Conservation (phyloP, 2,888 invertebrate species). For the Ctenicera cuprea region DNA sequence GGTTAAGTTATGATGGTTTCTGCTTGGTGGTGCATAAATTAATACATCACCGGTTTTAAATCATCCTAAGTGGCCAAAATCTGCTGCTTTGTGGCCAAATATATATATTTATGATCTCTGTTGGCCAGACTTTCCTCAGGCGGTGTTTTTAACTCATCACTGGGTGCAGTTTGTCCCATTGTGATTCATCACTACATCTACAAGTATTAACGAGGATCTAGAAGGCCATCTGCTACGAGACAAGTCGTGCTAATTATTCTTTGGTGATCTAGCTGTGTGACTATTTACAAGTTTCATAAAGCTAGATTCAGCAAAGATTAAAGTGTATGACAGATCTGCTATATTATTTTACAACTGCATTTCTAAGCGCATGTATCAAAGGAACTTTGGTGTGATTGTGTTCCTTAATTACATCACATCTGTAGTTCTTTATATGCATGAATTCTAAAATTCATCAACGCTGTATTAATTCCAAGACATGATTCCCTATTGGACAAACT, state of each 20-base stretch:
- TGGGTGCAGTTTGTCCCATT: constrained; percentile 41
- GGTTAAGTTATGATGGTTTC: constrained; percentile 3
- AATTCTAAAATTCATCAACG: no score
- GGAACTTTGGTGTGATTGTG: no score
- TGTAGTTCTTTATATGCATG: neutral
- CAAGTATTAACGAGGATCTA: no score
- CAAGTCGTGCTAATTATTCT: constrained; percentile 57
- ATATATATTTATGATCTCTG: constrained; percentile 21
- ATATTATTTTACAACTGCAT: neutral
- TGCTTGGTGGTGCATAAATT: neutral
- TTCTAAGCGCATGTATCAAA: no score
- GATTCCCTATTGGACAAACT: no score
- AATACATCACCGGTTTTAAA: constrained; percentile 5
- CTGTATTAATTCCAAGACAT: no score
- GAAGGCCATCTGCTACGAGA: no score
- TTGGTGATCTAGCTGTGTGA: constrained; percentile 71
- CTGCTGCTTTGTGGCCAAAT: neutral
- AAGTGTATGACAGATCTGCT: neutral
- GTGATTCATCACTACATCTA: neutral
- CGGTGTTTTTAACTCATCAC: constrained; percentile 53
- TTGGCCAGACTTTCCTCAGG: constrained; percentile 55
- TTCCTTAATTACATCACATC: no score
- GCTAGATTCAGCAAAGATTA: constrained; percentile 69
- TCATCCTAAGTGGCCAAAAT: neutral
- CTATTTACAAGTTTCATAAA: constrained; percentile 69